phyloP scores from a whole-genome alignment of 2,113 vertebrate species.

The Narcine bancroftii region DNA sequence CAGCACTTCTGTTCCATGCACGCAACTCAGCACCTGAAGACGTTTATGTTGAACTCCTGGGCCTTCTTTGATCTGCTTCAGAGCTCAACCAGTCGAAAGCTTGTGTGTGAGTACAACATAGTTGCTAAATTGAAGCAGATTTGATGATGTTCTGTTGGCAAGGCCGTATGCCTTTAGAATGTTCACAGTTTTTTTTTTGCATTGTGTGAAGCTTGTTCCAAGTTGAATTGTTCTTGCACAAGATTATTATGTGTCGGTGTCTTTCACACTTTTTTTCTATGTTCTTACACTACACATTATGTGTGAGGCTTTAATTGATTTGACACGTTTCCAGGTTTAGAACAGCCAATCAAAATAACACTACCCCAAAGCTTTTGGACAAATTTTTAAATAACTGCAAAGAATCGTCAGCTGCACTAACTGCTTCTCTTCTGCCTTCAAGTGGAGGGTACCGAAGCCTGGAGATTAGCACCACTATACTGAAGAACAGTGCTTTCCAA shows the following conservation, averaged over 20 bases:
- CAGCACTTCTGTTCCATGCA: too few species aligned
- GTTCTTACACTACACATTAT: too few species aligned
- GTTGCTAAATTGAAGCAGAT: neutral
- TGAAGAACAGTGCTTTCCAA: too few species aligned
- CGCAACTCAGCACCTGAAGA: too few species aligned
- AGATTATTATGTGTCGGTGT: neutral
- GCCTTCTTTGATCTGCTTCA: neutral
- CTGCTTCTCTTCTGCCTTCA: neutral
- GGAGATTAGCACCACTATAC: too few species aligned
- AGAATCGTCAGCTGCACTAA: neutral
- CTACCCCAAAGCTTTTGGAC: neutral
- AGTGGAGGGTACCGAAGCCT: too few species aligned
- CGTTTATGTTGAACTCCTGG: too few species aligned
- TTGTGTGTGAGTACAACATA: neutral
- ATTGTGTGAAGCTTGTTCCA: neutral
- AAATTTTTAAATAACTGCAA: neutral
- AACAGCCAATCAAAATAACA: neutral
- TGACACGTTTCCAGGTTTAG: too few species aligned
- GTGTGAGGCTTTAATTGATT: too few species aligned
- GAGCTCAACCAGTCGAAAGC: neutral
- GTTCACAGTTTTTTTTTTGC: neutral
- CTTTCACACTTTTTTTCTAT: too few species aligned
- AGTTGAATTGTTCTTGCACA: neutral
- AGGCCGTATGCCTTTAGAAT: neutral
- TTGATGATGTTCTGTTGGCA: neutral